Base-by-base conservation (phyloP, 2,113 vertebrate species). In the Podiceps cristatus region DNA sequence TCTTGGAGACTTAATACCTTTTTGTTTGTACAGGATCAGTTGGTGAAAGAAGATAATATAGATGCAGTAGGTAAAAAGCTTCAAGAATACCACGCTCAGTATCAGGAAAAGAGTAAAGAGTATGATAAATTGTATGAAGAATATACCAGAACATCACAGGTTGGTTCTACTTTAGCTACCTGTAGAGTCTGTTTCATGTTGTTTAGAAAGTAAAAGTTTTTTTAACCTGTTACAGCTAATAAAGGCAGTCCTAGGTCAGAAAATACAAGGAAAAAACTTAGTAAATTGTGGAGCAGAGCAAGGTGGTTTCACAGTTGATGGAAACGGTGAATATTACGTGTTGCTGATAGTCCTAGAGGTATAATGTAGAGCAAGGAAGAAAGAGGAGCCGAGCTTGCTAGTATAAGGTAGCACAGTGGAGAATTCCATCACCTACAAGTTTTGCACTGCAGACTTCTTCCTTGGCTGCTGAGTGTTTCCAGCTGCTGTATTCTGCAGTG, bases 81-180 rank as follows among this genome's bases (percentile, higher is more conserved):
- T 28, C 99, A 99, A 93, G 99, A 99, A 88, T 99, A 99, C 92
- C 99, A 99, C 82, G 98, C 97, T 95, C 99, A 99, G 91, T 99
- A 99, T 98, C 99, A 99, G 93, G 99, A 99, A 94, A 99, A 99
- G 97, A 99, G 99, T 44, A 99, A 99, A 90, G 99, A 99, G 74
- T 99, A 99, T 28, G 99, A 99, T 94, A 98, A 98, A 86, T 97
- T 99, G 12, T 99, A 99, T 85, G 99, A 99, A 97, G 98, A 99
- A 86, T 99, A 99, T 96, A 99, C 99, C 67, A 99, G 99, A 97
- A 99, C 99, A 44, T 99, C 99, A 35, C 99, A 99, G 99, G 99
- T 99, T 90, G 59, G 98, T 98, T 90, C 69, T 69, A 8, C n/a
- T 95, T 89, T n/a, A 66, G 28, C n/a, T 96, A 5, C 78, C 49